These are phyloP conservation scores for Lucinisca nassula DNA, from an alignment of 2,888 invertebrate genomes.

Conservation along the genomic window DNA sequence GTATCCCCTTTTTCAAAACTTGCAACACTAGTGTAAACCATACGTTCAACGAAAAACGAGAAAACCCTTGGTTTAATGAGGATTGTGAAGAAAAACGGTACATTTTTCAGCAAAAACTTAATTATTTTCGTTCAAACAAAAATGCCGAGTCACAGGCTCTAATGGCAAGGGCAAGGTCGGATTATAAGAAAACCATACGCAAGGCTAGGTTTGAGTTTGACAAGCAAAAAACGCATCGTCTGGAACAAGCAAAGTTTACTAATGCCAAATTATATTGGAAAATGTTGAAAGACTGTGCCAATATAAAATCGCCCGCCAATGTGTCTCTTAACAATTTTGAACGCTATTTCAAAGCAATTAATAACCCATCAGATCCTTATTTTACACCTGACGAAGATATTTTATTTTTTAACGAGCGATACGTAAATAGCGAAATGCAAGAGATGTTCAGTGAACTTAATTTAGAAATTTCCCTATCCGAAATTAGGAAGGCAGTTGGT, in stretches of 20 bases:
- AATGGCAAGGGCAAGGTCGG: not conserved
- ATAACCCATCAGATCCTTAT: not conserved
- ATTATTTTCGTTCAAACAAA: not conserved
- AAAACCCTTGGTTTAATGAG: too few relatives aligned
- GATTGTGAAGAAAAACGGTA: not conserved
- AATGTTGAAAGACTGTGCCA: not conserved
- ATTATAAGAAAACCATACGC: not conserved
- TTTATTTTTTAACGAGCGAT: not conserved
- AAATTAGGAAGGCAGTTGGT: too few relatives aligned
- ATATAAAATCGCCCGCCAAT: not conserved
- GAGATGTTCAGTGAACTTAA: not conserved
- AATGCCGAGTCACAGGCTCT: not conserved
- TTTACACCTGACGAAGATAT: not conserved
- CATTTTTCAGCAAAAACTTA: not conserved
- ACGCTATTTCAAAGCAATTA: not conserved
- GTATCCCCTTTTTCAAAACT: too few relatives aligned
- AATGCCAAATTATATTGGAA: slow-evolving; percentile 8
- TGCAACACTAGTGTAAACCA: too few relatives aligned
- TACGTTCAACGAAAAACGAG: too few relatives aligned
- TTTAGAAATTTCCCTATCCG: too few relatives aligned
- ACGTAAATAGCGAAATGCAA: not conserved
- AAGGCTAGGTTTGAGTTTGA: not conserved
- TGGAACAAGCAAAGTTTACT: not conserved
- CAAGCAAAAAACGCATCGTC: not conserved
- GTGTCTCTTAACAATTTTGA: not conserved